These are phyloP conservation scores for Mactromeris polynyma DNA, from an alignment of 2,888 invertebrate genomes.

Conservation along the genomic window DNA sequence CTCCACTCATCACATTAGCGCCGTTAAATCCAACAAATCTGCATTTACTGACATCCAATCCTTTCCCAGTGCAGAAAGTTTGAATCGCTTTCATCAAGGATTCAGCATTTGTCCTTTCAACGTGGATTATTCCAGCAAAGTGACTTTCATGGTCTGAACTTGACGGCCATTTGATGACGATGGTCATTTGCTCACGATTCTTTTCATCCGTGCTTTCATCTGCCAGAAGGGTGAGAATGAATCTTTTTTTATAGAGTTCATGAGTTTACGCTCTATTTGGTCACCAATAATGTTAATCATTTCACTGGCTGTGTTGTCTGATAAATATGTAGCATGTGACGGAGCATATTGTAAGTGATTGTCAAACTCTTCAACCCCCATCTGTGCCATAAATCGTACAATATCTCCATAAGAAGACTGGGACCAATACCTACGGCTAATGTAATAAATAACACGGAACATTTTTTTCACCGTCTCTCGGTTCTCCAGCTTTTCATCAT, in stretches of 20 bases:
- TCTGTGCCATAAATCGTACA: neutral
- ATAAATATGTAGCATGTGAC: neutral
- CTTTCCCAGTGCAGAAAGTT: neutral
- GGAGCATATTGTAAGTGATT: neutral
- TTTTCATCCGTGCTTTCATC: no score
- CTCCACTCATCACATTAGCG: conserved; percentile 62
- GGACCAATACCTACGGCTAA: neutral
- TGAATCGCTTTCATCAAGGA: conserved; percentile 26
- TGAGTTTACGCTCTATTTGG: neutral
- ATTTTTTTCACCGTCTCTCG: neutral
- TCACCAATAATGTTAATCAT: neutral
- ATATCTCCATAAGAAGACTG: neutral
- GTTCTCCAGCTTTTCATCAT: neutral
- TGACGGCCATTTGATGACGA: conserved; percentile 16
- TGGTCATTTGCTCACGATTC: no score
- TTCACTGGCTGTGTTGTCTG: neutral
- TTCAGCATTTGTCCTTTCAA: conserved; percentile 50
- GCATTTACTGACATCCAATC: neutral
- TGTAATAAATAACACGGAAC: neutral
- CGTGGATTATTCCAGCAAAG: conserved; percentile 44
- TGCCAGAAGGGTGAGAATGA: no score
- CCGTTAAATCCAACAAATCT: conserved; percentile 60
- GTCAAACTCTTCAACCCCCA: neutral
- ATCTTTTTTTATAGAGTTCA: conserved; percentile 1
- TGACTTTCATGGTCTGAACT: conserved; percentile 13